Evolutionary conservation across 2,113 vertebrate species (phyloP), one percentile per base, ranked within the genome.

Genomic region (Phaethon lepturus): DNA sequence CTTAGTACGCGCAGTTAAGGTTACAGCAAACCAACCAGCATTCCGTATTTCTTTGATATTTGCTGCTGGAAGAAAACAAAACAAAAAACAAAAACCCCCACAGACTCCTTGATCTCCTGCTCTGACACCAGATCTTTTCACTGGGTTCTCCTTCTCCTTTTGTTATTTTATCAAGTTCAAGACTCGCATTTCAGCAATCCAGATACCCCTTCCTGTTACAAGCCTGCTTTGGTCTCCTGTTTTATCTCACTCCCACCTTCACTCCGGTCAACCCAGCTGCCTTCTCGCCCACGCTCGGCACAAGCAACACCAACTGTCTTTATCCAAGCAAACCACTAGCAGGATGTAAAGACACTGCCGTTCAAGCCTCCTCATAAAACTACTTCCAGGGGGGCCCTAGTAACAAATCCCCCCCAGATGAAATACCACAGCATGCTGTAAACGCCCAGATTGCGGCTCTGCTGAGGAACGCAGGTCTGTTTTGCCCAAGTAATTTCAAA

Each of bases 171-270:
- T 33, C 33, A 56, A 83, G 89, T 67, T 83, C 88, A 82, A 64
- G 77, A 31, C 23, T 78, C 50, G 7, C 4, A 1, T 91, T 86
- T 80, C 81, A 73, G 62, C 53, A n/a, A 40, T 18, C 31, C 83
- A 50, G 31, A 59, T 40, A 29, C 17, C 68, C 68, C 62, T 93
- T 95, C 89, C 85, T 78, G 56, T 58, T 50, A 68, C 62, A 66
- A 72, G 33, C 77, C 53, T 26, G 13, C 88, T 88, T 67, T 74
- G 74, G 25, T 66, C 67, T 95, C 93, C 76, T 40, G 9, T 69
- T 89, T 91, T 75, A 88, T 42, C 89, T 81, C 80, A 63, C 83
- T 95, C 88, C 91, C 35, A 82, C 93, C 86, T 73, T 60, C 56
- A 42, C 69, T 40, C 68, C 22, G 45, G 44, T 49, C 88, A 88